A percentile compares a stretch with the other conserved stretches of the same genome.
Evolutionary conservation across 2,888 invertebrate species (phyloP).

Genomic region (Heterodera filipjevi): DNA sequence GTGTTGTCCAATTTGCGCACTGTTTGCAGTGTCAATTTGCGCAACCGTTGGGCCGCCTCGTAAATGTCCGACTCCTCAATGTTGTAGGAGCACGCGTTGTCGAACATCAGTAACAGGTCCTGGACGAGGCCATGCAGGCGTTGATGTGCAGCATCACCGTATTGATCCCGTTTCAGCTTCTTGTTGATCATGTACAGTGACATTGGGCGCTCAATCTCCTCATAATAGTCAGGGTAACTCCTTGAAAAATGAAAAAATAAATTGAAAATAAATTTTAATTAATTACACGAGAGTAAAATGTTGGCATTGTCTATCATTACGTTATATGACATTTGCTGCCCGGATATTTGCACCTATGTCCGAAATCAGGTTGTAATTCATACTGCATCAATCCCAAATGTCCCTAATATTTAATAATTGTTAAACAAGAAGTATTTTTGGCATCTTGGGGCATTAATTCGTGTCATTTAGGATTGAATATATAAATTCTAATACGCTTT

Average conservation of each 20-base stretch:
- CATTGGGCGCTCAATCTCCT: constrained; percentile 91
- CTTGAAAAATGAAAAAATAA: background rate
- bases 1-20: constrained; percentile 34
- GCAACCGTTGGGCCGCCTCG: constrained; percentile 81
- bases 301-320: no score
- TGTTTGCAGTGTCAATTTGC: constrained; percentile 47
- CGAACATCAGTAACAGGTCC: constrained; percentile 93
- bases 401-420: no score
- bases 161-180: constrained; percentile 65
- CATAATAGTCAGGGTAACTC: constrained; percentile 75
- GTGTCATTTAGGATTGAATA: no score
- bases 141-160: constrained; percentile 28
- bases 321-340: no score
- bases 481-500: no score
- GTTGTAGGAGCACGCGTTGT: constrained; percentile 91
- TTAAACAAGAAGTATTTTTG: no score
- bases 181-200: constrained; percentile 84
- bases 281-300: no score
- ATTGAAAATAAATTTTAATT: background rate
- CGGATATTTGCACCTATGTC: no score
- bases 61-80: constrained; percentile 79
- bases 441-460: no score
- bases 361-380: no score
- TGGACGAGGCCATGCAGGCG: constrained; percentile 84
- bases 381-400: no score